phyloP scores from a whole-genome alignment of 2,888 invertebrate genomes.

The Philopedon plagiatum region DNA sequence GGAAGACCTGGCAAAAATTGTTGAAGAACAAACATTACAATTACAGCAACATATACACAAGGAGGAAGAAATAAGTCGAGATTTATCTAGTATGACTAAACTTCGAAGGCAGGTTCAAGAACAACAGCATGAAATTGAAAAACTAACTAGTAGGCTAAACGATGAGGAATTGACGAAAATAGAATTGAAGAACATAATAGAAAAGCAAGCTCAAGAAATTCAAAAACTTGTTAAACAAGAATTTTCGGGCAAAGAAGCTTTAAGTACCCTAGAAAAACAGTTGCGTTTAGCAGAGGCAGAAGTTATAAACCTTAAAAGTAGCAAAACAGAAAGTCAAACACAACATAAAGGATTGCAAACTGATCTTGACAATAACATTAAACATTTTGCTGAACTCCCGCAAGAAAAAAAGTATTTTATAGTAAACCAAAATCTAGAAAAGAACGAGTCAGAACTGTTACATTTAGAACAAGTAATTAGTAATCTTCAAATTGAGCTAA shows the following conservation, averaged over 20 bases:
- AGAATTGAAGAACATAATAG: neutral
- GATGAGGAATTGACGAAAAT: neutral
- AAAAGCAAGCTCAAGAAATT: neutral
- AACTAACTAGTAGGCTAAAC: neutral
- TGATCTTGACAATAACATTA: neutral
- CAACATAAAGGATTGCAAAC: neutral
- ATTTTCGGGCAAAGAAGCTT: neutral
- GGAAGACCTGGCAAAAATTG: conserved; percentile 1
- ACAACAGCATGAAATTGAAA: neutral
- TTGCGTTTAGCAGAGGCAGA: neutral
- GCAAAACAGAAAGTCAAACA: neutral
- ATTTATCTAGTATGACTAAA: neutral
- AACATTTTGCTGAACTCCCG: neutral
- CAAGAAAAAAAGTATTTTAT: neutral
- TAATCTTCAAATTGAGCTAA: conserved; percentile 41
- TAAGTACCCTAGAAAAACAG: neutral
- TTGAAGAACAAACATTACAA: neutral
- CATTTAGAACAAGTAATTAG: conserved; percentile 9
- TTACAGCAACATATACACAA: neutral
- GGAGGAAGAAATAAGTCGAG: neutral
- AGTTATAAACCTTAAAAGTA: neutral
- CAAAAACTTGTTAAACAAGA: neutral
- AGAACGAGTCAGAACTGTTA: conserved; percentile 33
- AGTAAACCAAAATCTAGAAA: neutral
- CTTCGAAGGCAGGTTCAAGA: neutral